Base-by-base conservation (phyloP, 2,797 vertebrate genomes). In the Aldrovandia affinis region DNA sequence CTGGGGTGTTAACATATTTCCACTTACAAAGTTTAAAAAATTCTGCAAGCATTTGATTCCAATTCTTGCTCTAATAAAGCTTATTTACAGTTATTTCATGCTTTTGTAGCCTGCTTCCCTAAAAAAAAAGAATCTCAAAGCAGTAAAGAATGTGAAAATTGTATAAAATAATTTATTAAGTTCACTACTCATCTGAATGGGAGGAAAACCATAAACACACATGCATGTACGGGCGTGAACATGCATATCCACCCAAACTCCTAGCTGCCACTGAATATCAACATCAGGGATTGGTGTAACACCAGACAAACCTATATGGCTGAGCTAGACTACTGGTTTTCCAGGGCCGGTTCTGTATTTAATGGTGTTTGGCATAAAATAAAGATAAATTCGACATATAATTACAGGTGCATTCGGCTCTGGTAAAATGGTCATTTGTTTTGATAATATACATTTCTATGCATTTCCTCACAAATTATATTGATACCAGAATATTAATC, bases 81-180 rank as follows among this genome's bases (percentile, higher is more conserved):
- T 12, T 25, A 36, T 70, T 36, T 70, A 47, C 22, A 47, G 73
- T 77, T 77, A 44, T 77, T 44, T 47, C 39, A 44, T 77, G 39
- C 22, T 77, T 47, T 47, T 77, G 73, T 47, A 7, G 25, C 33
- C 20, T 20, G 36, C 68, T 42, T 42, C 36, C 18, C 18, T 0
- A 39, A 42, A 14, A 15, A 20, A 73, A 7, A 68, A 36, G 15
- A 36, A 63, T 4, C 50, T 12, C 7, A 63, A 22, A 63, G 9
- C 12, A 70, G 12, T 15, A 18, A 28, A 36, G 12, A 18, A 70
- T 70, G 36, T 42, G 70, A 42, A 75, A 42, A 44, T 25, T 20
- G 5, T 25, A 75, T 75, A 39, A 42, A 39, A 22, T 8, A 25
- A 81, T 88, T 90, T 92, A 92, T 92, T 92, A 91, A 92, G 91